Evolutionary conservation across 2,888 invertebrate genomes (phyloP), one percentile per base, ranked within the genome.

Genomic region (Orthosia incerta): DNA sequence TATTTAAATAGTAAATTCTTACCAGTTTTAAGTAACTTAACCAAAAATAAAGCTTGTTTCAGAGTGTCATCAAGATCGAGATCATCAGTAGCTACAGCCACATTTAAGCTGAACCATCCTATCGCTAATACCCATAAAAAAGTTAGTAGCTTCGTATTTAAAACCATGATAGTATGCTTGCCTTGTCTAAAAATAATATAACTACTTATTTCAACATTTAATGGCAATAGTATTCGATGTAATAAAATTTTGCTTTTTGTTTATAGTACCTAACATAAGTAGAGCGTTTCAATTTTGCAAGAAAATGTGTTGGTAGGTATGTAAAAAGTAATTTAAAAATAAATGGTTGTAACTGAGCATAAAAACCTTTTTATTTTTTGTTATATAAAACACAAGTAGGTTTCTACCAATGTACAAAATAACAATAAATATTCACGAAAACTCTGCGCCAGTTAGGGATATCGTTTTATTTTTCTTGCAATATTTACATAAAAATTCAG

Each of bases 21-120:
- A 92, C 93, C 92, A 76, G 89, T 82, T 88, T 89, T 93, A 4
- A 93, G 86, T 45, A 93, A 74, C 23, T 90, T 84, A 4, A 93
- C 90, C 71, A 93, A 82, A 57, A 90, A 69, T 50, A 93, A 74
- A 11, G 93, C 93, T 81, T 93, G 87, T 60, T 87, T 88, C 23
- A 93, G 66, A 63, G 80, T 84, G 18, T 91, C 91, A 15, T 89
- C 89, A 3, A 51, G 48, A 11, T 83, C 84, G 2, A 51, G 48
- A 11, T 83, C 84, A 23, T 65, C 74, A 9, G 3, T 31, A 18
- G 50, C 74, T 39, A 46, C 13, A 16, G 39, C n/a, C 15, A 16
- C 23, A 7, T 61, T 26, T 12, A 51, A 5, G 39, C 16, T 26
- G 5, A 23, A 48, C 55, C 46, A 56, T 18, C 46, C 68, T 50